A percentile compares a stretch with the other conserved stretches of the same genome.
Evolutionary conservation across 2,113 vertebrate genomes (phyloP).

Genomic region (Poicephalus gulielmi): DNA sequence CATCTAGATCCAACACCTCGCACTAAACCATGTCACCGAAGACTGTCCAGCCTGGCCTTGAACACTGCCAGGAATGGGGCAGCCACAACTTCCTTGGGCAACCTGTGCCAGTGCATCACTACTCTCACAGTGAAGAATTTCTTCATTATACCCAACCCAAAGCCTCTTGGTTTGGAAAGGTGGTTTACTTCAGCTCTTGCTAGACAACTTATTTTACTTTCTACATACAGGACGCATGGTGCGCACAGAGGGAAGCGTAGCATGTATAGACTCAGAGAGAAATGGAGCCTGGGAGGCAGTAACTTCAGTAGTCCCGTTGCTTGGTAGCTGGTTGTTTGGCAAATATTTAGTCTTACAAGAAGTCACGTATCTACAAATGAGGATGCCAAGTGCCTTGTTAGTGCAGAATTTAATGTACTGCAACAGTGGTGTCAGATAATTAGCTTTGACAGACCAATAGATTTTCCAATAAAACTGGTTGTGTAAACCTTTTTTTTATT

Average conservation of each 20-base stretch:
- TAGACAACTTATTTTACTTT: background rate
- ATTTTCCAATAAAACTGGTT: slow-evolving; percentile 39
- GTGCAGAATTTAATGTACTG: slow-evolving; percentile 57
- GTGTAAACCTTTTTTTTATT: background rate
- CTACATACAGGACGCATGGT: fast-evolving
- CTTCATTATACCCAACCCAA: background rate
- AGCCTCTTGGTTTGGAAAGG: background rate
- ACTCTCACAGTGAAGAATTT: background rate
- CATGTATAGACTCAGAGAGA: fast-evolving
- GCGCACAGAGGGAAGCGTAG: fast-evolving
- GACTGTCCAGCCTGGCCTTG: background rate
- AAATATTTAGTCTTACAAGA: background rate
- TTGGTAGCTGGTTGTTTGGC: background rate
- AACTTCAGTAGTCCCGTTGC: background rate
- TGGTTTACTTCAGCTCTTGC: background rate
- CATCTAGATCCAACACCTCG: background rate
- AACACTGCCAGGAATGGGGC: background rate
- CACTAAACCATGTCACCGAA: background rate
- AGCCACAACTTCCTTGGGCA: background rate
- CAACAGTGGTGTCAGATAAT: slow-evolving; percentile 46
- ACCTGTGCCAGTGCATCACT: background rate
- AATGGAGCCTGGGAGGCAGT: background rate
- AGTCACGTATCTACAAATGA: background rate
- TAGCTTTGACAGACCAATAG: slow-evolving; percentile 50
- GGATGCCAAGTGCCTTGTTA: slow-evolving; percentile 50